Conservation (phyloP, 2,113 vertebrate genomes). For the Clarias batrachus region DNA sequence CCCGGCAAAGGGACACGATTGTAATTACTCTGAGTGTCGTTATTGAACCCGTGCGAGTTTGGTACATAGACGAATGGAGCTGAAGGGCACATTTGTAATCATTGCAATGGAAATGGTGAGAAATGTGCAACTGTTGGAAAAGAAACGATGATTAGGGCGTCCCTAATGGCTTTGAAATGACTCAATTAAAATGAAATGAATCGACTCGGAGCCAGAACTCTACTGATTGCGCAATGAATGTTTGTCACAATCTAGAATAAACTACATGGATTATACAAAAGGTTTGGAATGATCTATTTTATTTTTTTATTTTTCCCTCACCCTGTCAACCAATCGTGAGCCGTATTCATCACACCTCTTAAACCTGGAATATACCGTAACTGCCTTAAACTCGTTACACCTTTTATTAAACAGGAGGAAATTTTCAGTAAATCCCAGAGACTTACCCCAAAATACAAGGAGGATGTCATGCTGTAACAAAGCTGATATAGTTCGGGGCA, state of each 20-base stretch:
- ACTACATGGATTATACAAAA: background rate
- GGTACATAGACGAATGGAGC: background rate
- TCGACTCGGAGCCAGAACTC: background rate
- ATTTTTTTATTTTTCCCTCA: background rate
- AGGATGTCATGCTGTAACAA: background rate
- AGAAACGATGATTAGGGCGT: background rate
- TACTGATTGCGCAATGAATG: background rate
- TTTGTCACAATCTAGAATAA: background rate
- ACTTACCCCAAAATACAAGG: background rate
- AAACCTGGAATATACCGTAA: background rate
- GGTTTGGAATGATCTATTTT: background rate
- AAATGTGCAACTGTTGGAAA: background rate
- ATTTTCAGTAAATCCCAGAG: background rate
- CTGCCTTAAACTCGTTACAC: background rate
- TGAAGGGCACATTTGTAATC: background rate
- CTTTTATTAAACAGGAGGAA: background rate
- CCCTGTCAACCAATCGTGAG: background rate
- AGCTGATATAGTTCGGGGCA: too few relatives aligned
- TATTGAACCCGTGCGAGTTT: background rate
- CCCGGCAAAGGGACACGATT: background rate
- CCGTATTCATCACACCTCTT: background rate
- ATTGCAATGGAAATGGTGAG: background rate
- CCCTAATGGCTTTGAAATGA: slow-evolving; percentile 15
- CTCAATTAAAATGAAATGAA: slow-evolving; percentile 23
- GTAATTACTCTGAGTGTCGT: background rate